A percentile compares a stretch with the other conserved stretches of the same genome.
These are phyloP conservation scores for Spinus olivaceus DNA, from an alignment of 2,797 vertebrate species.

Conservation along the genomic window DNA sequence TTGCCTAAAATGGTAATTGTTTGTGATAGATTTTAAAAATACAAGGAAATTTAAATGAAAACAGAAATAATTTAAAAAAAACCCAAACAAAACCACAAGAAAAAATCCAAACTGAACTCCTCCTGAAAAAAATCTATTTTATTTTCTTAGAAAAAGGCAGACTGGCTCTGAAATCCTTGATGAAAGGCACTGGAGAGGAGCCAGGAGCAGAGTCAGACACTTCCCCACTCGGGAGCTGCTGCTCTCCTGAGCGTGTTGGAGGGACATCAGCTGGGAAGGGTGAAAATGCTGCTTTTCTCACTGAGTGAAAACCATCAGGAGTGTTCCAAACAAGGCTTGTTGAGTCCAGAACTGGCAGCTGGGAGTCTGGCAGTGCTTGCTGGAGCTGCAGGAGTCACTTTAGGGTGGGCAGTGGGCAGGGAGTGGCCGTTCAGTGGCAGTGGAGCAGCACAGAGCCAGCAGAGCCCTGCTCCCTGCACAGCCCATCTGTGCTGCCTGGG, in stretches of 20 bases:
- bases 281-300: not conserved
- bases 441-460: not conserved
- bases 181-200: not conserved
- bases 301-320: not conserved
- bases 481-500: not conserved
- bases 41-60: not conserved
- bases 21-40: not conserved
- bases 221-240: not conserved
- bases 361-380: accelerated
- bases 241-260: not conserved
- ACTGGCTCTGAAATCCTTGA: not conserved
- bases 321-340: accelerated
- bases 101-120: not conserved
- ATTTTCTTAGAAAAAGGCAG: not conserved
- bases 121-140: not conserved
- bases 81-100: not conserved
- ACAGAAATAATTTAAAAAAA: too few species aligned
- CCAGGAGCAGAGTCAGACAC: not conserved
- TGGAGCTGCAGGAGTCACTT: not conserved
- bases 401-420: accelerated
- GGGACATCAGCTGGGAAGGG: not conserved
- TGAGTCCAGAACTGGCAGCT: not conserved
- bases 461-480: not conserved
- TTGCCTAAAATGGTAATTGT: not conserved
- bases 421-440: accelerated